A percentile compares a stretch with the other conserved stretches of the same genome.
Evolutionary conservation across 2,797 vertebrate species (phyloP).

Genomic region (Sarcoramphus papa): DNA sequence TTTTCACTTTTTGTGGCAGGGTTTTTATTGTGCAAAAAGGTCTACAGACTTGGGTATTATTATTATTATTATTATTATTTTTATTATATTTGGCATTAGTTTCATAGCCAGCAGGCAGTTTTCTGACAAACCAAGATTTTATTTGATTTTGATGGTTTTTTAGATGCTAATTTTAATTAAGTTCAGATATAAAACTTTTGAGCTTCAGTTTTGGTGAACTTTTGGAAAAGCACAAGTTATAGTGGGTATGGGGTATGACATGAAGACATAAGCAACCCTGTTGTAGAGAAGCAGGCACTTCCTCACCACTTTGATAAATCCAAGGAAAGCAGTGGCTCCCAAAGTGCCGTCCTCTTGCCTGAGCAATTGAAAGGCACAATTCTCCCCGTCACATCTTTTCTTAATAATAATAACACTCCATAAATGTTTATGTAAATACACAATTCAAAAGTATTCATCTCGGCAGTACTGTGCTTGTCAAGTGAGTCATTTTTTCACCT

Average conservation of each 20-base stretch:
- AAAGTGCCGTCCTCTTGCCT: background rate
- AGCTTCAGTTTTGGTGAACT: background rate
- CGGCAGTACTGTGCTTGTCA: conserved; percentile 45
- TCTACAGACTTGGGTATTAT: background rate
- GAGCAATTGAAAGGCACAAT: background rate
- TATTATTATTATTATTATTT: background rate
- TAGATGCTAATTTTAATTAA: background rate
- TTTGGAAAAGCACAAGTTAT: background rate
- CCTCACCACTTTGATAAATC: background rate
- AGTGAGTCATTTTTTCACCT: conserved; percentile 63
- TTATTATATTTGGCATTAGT: background rate
- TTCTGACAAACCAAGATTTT: background rate
- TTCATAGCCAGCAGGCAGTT: background rate
- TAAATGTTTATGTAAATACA: conserved; percentile 31
- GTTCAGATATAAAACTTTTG: background rate
- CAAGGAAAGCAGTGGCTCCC: background rate
- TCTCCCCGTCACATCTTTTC: background rate
- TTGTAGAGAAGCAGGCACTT: background rate
- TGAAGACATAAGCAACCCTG: background rate
- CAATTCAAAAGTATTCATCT: conserved; percentile 11
- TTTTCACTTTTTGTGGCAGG: background rate
- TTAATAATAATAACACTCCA: background rate
- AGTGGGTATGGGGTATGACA: too few species aligned
- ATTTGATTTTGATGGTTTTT: background rate
- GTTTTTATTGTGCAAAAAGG: background rate